These are phyloP conservation scores for Pseudochirops cupreus DNA, from an alignment of 2,797 vertebrate genomes.

Conservation along the genomic window DNA sequence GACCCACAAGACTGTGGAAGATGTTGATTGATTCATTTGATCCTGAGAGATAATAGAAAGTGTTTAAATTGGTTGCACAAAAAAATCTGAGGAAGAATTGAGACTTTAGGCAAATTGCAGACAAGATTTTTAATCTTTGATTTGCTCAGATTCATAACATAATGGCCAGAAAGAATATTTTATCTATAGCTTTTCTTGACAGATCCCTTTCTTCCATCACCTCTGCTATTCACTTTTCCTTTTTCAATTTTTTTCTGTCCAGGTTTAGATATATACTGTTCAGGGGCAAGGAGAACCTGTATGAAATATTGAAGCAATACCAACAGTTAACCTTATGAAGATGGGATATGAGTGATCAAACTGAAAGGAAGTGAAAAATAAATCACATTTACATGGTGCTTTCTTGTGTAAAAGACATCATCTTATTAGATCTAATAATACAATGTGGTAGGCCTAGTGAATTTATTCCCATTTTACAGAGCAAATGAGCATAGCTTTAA, in stretches of 20 bases:
- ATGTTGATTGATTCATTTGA: constrained; percentile 87
- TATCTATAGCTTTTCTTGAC: constrained; percentile 70
- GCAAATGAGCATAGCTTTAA: neutral
- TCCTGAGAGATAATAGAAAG: constrained; percentile 85
- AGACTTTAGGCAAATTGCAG: constrained; percentile 83
- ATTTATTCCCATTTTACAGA: neutral
- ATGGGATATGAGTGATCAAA: neutral
- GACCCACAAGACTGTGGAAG: constrained; percentile 83
- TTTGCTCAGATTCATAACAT: constrained; percentile 81
- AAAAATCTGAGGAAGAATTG: constrained; percentile 82
- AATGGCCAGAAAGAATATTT: constrained; percentile 69
- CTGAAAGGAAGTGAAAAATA: neutral
- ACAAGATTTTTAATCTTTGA: constrained; percentile 82
- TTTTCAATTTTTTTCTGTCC: constrained; percentile 51
- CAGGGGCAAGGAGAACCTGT: constrained; percentile 38
- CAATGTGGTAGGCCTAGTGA: neutral
- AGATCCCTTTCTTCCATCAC: constrained; percentile 70
- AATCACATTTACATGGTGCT: neutral
- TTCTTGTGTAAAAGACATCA: neutral
- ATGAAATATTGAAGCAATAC: constrained; percentile 56
- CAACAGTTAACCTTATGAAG: constrained; percentile 43
- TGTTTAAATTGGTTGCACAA: constrained; percentile 82
- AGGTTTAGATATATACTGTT: neutral
- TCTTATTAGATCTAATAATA: neutral
- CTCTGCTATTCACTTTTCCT: constrained; percentile 62